A percentile compares a stretch with the other conserved stretches of the same genome.
Conservation (phyloP, 2,888 invertebrate species). For the Anthrax anthrax region DNA sequence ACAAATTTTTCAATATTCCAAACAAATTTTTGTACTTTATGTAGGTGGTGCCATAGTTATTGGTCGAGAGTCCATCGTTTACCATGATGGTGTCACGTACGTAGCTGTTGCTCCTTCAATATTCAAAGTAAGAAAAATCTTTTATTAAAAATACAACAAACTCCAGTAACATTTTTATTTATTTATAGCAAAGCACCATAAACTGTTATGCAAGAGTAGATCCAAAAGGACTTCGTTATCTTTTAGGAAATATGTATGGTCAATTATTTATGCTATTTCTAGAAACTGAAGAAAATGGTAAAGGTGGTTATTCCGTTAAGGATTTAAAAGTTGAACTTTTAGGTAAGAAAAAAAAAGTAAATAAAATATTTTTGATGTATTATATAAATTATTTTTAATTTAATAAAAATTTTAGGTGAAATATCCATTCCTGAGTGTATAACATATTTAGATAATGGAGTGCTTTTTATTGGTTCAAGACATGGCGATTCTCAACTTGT, state of each 20-base stretch:
- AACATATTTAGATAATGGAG: constrained; percentile 96
- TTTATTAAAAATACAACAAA: not conserved
- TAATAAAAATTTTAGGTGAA: constrained; percentile 42
- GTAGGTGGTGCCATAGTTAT: constrained; percentile 86
- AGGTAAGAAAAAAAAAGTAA: constrained; percentile 36
- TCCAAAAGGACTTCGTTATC: constrained; percentile 72
- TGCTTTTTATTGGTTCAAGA: constrained; percentile 89
- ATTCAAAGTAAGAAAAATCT: constrained; percentile 52
- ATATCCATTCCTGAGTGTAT: constrained; percentile 93
- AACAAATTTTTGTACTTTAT: constrained; percentile 7
- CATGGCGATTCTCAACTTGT: constrained; percentile 94
- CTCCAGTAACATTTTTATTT: not conserved
- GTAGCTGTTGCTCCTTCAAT: constrained; percentile 87
- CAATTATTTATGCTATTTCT: constrained; percentile 90
- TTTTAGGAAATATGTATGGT: constrained; percentile 90
- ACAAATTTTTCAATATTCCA: not conserved
- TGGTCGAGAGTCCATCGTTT: constrained; percentile 93
- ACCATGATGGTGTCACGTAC: constrained; percentile 84
- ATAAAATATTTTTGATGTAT: not conserved
- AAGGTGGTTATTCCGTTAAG: constrained; percentile 64
- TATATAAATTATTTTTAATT: constrained; percentile 1
- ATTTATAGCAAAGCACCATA: constrained; percentile 71
- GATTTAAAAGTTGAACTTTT: constrained; percentile 87
- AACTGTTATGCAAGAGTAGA: constrained; percentile 92
- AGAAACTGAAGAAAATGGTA: constrained; percentile 65